Evolutionary conservation across 2,797 vertebrate genomes (phyloP).

Genomic region (Heliangelus exortis): DNA sequence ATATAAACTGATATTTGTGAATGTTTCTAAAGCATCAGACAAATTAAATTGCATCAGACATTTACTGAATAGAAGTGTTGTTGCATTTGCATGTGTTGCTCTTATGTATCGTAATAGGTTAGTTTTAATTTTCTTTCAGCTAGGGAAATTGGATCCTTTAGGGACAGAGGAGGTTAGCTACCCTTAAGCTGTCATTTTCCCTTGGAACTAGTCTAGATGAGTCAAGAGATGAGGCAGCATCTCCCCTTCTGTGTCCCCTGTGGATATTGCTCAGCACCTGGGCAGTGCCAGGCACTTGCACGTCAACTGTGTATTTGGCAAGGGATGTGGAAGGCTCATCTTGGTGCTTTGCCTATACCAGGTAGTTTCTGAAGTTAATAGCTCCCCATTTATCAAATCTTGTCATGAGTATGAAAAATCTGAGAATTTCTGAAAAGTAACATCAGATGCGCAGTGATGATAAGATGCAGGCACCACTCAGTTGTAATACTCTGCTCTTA

Average conservation of each 20-base stretch:
- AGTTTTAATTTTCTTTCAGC: neutral
- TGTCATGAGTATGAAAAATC: neutral
- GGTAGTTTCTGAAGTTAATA: neutral
- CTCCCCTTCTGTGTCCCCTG: neutral
- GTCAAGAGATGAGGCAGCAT: neutral
- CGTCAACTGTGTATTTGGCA: fast-evolving
- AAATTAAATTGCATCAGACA: neutral
- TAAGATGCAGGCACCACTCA: neutral
- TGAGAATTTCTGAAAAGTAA: neutral
- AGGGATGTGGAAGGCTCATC: neutral
- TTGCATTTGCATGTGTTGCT: neutral
- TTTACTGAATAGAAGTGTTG: neutral
- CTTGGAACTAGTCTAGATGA: neutral
- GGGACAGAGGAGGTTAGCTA: neutral
- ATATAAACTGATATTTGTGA: neutral
- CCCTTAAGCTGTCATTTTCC: neutral
- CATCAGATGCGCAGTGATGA: neutral
- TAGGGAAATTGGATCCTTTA: neutral
- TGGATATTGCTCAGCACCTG: neutral
- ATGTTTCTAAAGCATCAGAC: neutral
- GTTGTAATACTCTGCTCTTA: neutral
- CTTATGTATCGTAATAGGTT: neutral
- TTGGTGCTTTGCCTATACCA: neutral
- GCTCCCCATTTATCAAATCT: neutral
- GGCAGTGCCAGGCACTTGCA: neutral